These are phyloP conservation scores for Neosalanx taihuensis DNA, from an alignment of 2,797 vertebrate species.

Conservation along the genomic window DNA sequence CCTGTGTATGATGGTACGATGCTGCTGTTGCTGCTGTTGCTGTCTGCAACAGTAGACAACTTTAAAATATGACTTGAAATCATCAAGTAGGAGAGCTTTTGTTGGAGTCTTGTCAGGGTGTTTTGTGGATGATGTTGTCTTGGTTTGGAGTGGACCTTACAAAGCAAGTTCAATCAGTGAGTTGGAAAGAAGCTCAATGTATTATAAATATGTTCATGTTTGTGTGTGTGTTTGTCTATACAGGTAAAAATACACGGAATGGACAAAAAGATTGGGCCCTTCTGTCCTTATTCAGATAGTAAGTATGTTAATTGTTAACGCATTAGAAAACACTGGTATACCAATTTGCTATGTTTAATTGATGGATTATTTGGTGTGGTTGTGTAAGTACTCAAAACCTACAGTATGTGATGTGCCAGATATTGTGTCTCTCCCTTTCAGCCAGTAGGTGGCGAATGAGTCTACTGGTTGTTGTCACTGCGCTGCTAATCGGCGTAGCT, in stretches of 20 bases:
- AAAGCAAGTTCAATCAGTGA: background rate
- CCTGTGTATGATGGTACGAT: slow-evolving; percentile 84
- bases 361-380: no score
- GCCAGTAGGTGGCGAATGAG: slow-evolving; percentile 76
- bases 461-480: slow-evolving; percentile 64
- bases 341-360: no score
- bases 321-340: background rate
- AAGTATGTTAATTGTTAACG: slow-evolving; percentile 40
- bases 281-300: slow-evolving; percentile 67
- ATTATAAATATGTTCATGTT: background rate
- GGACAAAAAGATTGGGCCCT: slow-evolving; percentile 56
- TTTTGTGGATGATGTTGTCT: background rate
- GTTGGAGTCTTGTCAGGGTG: background rate
- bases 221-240: slow-evolving; percentile 28
- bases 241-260: slow-evolving; percentile 67
- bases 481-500: slow-evolving; percentile 64
- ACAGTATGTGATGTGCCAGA: no score
- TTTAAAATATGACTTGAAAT: background rate
- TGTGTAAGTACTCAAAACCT: no score
- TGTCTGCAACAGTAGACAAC: background rate
- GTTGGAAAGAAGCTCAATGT: background rate
- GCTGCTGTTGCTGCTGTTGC: background rate
- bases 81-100: background rate
- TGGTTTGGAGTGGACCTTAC: background rate
- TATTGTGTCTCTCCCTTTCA: slow-evolving; percentile 43